Evolutionary conservation across 2,113 vertebrate genomes (phyloP).

Genomic region (Tyto alba): DNA sequence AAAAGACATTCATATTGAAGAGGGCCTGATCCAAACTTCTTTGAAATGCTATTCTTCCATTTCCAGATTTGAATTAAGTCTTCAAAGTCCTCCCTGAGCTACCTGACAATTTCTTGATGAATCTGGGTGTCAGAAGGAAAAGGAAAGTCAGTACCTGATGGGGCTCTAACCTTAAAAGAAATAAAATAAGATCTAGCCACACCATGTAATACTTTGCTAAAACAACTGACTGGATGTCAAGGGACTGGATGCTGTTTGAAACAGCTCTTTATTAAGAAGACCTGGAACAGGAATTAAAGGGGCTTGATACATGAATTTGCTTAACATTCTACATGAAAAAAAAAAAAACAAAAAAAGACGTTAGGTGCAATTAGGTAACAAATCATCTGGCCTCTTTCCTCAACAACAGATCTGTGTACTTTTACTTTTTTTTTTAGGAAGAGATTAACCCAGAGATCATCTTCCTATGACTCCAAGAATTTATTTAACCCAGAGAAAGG

Average conservation of each 20-base stretch:
- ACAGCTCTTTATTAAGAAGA: not conserved
- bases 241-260: not conserved
- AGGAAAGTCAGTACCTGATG: not conserved
- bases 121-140: not conserved
- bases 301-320: not conserved
- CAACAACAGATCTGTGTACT: not conserved
- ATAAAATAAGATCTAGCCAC: accelerated
- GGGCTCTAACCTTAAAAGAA: not conserved
- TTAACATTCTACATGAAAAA: not conserved
- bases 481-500: not conserved
- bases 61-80: not conserved
- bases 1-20: not conserved
- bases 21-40: not conserved
- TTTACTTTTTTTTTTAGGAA: not conserved
- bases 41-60: not conserved
- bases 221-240: not conserved
- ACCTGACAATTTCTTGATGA: not conserved
- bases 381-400: not conserved
- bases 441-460: not conserved
- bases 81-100: not conserved
- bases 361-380: not conserved
- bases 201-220: not conserved
- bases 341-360: not conserved
- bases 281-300: not conserved
- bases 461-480: not conserved